These are phyloP conservation scores for Graphium colonna DNA, from an alignment of 2,888 invertebrate genomes.

Conservation along the genomic window DNA sequence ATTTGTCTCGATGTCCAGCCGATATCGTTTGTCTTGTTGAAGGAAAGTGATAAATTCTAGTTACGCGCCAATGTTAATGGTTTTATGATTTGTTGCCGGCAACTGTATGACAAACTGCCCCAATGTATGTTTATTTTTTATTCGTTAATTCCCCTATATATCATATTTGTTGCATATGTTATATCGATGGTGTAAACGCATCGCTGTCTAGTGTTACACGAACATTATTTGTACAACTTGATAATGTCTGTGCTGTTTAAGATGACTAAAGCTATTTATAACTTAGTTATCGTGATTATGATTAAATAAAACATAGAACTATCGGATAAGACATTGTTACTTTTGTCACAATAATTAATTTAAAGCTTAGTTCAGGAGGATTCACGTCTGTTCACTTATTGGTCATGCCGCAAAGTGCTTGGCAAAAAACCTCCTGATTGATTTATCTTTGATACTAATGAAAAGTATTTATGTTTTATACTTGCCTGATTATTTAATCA, in stretches of 20 bases:
- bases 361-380: no score
- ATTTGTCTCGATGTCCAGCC: background rate
- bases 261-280: background rate
- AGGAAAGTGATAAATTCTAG: background rate
- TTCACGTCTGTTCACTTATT: no score
- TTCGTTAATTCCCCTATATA: background rate
- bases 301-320: background rate
- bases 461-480: no score
- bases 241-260: background rate
- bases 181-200: background rate
- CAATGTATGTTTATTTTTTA: slow-evolving; percentile 1
- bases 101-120: background rate
- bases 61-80: background rate
- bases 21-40: background rate
- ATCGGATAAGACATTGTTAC: background rate
- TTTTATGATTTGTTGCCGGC: background rate
- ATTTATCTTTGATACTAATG: no score
- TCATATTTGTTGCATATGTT: slow-evolving; percentile 2
- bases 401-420: no score
- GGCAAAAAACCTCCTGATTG: no score
- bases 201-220: background rate
- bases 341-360: no score
- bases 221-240: background rate
- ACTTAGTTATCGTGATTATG: background rate
- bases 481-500: no score